Conservation (phyloP, 2,888 invertebrate genomes). For the Mycalesis mineus region DNA sequence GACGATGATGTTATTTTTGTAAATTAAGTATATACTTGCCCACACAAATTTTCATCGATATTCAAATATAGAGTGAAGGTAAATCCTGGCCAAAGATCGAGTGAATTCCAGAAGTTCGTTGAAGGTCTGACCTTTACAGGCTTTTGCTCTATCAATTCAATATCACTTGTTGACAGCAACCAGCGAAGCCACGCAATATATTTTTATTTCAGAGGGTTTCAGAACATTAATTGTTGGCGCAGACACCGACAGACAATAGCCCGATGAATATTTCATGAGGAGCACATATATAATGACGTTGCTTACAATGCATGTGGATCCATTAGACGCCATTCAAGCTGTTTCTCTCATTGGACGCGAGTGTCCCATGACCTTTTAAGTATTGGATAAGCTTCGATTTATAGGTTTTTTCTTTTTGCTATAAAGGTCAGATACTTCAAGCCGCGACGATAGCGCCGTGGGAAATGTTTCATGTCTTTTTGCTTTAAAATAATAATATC, state of each 20-base stretch:
- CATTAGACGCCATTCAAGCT: constrained; percentile 50
- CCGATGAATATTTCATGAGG: constrained; percentile 56
- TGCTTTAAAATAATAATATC: neutral
- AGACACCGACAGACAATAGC: constrained; percentile 41
- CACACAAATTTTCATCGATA: too few species aligned
- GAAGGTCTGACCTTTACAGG: too few species aligned
- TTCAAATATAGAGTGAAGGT: too few species aligned
- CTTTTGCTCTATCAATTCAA: too few species aligned
- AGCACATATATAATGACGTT: constrained; percentile 49
- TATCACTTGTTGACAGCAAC: neutral
- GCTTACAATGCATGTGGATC: constrained; percentile 51
- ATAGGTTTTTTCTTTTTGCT: constrained; percentile 22
- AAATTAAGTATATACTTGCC: too few species aligned
- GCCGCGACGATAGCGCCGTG: neutral
- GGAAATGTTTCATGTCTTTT: neutral
- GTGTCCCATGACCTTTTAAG: constrained; percentile 40
- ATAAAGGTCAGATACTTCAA: constrained; percentile 15
- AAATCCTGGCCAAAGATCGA: too few species aligned
- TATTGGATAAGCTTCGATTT: constrained; percentile 27
- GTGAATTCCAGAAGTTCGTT: too few species aligned
- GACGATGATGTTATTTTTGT: too few species aligned
- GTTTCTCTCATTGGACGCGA: constrained; percentile 46
- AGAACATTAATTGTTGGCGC: constrained; percentile 26
- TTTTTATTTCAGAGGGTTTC: constrained; percentile 1
- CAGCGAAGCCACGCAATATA: neutral